Conservation (phyloP, 2,888 invertebrate species). For the Therioaphis trifolii region DNA sequence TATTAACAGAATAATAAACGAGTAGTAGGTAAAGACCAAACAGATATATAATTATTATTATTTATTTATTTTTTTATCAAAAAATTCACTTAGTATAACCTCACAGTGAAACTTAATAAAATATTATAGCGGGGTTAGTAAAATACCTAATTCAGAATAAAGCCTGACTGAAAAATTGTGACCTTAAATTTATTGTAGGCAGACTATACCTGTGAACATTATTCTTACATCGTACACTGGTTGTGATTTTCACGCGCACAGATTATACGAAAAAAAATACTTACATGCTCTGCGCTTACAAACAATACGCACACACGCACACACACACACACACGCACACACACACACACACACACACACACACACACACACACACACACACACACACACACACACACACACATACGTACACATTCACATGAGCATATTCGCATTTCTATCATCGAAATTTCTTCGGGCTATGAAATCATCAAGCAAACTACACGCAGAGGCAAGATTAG, state of each 20-base stretch:
- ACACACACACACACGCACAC: background rate
- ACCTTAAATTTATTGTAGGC: too few species aligned
- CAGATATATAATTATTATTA: too few species aligned
- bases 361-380: background rate
- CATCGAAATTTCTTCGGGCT: conserved; percentile 3
- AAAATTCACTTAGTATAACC: too few species aligned
- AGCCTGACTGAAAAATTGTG: too few species aligned
- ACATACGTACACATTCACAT: background rate
- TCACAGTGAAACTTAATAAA: too few species aligned
- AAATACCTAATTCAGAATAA: too few species aligned
- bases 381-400: background rate
- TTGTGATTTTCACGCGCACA: background rate
- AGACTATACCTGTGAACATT: too few species aligned
- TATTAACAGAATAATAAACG: too few species aligned
- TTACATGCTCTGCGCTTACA: background rate
- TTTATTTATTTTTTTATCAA: too few species aligned
- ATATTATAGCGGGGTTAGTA: too few species aligned
- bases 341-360: background rate
- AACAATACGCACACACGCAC: background rate
- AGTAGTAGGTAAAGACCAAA: too few species aligned
- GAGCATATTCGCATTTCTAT: background rate
- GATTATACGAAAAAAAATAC: background rate
- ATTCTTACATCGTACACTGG: too few species aligned
- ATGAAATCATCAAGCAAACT: conserved; percentile 7
- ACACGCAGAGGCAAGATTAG: background rate